Percentiles rank a stretch among this genome's conserved stretches.
Evolutionary conservation across 1,140 invertebrate genomes (phyloP).

Genomic region (Scaptomyza montana): DNA sequence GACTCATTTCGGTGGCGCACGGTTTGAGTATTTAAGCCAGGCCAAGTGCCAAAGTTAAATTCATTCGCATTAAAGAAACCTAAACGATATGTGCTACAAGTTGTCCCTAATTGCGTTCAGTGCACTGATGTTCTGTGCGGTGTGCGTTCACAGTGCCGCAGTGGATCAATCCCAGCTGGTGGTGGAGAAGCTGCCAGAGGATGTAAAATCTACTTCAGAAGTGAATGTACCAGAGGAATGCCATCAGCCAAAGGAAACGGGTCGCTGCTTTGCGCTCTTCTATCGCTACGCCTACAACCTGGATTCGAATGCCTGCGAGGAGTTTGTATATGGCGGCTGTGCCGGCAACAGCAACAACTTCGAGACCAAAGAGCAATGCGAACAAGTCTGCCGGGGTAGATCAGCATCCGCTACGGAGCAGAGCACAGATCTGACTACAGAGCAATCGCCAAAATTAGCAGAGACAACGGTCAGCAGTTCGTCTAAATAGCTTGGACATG

Average conservation of each 20-base stretch:
- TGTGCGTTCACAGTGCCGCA: constrained; percentile 30
- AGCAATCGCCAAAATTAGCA: constrained; percentile 2
- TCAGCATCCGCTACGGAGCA: constrained; percentile 32
- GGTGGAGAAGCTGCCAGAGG: constrained; percentile 50
- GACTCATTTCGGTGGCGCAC: constrained; percentile 16
- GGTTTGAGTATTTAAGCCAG: constrained; percentile 60
- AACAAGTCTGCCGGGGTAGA: constrained; percentile 86
- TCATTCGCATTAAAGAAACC: constrained; percentile 52
- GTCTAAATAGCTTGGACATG: background rate
- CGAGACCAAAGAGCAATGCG: constrained; percentile 89
- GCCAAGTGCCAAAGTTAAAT: constrained; percentile 3
- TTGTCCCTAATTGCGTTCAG: constrained; percentile 34
- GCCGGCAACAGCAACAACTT: constrained; percentile 96
- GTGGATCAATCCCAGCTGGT: constrained; percentile 49
- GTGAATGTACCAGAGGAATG: constrained; percentile 85
- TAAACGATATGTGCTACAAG: constrained; percentile 58
- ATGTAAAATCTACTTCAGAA: background rate
- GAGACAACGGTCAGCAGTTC: background rate
- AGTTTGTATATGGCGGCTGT: constrained; percentile 94
- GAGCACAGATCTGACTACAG: constrained; percentile 23
- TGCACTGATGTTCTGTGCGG: constrained; percentile 20
- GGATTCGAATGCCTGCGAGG: constrained; percentile 87
- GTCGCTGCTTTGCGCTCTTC: constrained; percentile 92
- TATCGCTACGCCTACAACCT: constrained; percentile 93
- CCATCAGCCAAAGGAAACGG: constrained; percentile 89